Evolutionary conservation across 2,113 vertebrate species (phyloP), one percentile per base, ranked within the genome.

Genomic region (Mugil cephalus): DNA sequence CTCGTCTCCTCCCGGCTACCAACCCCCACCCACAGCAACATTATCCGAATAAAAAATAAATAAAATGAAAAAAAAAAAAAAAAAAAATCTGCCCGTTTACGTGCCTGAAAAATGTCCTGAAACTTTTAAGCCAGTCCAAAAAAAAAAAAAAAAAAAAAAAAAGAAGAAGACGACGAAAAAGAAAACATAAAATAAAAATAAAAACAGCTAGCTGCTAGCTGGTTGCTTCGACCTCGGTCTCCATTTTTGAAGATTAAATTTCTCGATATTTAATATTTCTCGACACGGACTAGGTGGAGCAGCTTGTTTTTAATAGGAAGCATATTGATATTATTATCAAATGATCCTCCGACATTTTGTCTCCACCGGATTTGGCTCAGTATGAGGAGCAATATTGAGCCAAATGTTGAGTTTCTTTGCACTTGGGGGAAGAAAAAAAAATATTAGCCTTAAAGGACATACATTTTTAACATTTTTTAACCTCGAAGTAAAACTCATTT

Each of bases 1-100:
- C 82, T 67, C 83, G 24, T 87, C 60, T 4, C 82, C 64, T 72
- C 72, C 18, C 51, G 56, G 67, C 75, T 83, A 87, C 90, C 91
- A 86, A 91, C 87, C 91, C 91, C 91, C 92, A 93, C 92, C 89
- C 89, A 45, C 80, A 76, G 67, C 35, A 65, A 52, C 78, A 80
- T 77, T 50, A 53, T 1, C 17, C n/a, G 15, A 15, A 18, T 47
- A 19, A 60, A 8, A 61, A 54, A 18, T 50, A 46, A 48, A 46
- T 67, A 21, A 45, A 48, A 74, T 40, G 17, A 42, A 86, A 88
- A 84, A 75, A 74, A n/a, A n/a, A n/a, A n/a, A 80, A 69, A 83
- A 77, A 1, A 69, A 83, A 68, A 61, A 74, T 81, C 66, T 71
- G 58, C 14, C 38, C 46, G 12, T 53, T 65, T 68, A 36, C 58